Conservation (phyloP, 2,113 vertebrate species). For the Poeciliopsis prolifica region DNA sequence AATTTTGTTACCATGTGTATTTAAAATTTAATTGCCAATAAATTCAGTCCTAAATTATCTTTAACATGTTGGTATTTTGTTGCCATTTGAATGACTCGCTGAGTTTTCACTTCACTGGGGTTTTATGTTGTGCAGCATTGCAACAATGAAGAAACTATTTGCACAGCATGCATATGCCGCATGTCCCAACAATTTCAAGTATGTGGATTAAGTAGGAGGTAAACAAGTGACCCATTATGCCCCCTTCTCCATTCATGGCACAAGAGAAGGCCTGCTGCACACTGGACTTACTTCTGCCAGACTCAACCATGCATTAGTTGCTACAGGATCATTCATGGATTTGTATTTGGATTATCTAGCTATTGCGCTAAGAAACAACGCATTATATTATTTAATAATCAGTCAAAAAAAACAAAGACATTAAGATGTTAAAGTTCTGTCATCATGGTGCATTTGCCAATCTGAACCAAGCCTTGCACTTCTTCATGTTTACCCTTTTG, state of each 20-base stretch:
- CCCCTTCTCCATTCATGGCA: constrained; percentile 46
- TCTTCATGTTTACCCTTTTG: not conserved
- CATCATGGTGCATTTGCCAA: not conserved
- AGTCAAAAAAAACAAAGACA: not conserved
- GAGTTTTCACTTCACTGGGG: not conserved
- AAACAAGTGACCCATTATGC: constrained; percentile 73
- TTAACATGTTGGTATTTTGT: not conserved
- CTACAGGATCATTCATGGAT: not conserved
- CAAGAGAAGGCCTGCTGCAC: constrained; percentile 51
- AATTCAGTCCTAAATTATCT: constrained; percentile 72
- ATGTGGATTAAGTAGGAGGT: constrained; percentile 72
- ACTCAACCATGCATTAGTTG: constrained; percentile 10
- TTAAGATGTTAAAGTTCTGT: not conserved
- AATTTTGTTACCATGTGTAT: constrained; percentile 73
- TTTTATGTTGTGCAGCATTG: constrained; percentile 50
- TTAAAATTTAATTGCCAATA: constrained; percentile 78
- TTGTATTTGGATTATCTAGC: not conserved
- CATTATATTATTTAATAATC: not conserved
- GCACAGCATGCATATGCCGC: constrained; percentile 40
- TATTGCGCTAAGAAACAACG: not conserved
- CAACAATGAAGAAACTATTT: constrained; percentile 74
- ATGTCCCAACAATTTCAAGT: constrained; percentile 64
- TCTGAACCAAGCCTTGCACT: not conserved
- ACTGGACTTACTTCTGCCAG: constrained; percentile 21
- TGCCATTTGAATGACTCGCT: not conserved